Conservation (phyloP, 2,888 invertebrate species). For the Macroteleia sp. region DNA sequence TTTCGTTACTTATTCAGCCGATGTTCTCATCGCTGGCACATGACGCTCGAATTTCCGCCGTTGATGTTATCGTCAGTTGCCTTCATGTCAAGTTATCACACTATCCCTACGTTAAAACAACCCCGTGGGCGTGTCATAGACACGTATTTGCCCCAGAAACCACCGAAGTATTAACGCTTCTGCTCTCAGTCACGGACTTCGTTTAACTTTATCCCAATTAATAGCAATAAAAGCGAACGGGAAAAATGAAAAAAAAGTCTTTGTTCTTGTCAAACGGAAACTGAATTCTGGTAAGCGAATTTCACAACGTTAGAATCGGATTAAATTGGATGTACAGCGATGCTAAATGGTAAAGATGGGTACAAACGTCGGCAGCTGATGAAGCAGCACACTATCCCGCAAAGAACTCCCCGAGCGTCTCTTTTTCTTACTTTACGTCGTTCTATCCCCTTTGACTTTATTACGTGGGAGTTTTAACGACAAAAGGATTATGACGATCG, state of each 20-base stretch:
- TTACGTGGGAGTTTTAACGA: constrained; percentile 33
- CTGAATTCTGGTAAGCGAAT: constrained; percentile 13
- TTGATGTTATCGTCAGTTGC: constrained; percentile 48
- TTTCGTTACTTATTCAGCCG: constrained; percentile 41
- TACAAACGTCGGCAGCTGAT: neutral
- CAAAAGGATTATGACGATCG: constrained; percentile 58
- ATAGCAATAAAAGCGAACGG: neutral
- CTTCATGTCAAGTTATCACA: constrained; percentile 25
- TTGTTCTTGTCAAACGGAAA: neutral
- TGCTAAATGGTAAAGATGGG: neutral
- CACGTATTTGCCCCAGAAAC: constrained; percentile 4
- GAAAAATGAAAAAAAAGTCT: too few species aligned
- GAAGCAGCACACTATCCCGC: constrained; percentile 3
- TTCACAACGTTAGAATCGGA: constrained; percentile 5
- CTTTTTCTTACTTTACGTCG: constrained; percentile 39
- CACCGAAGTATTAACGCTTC: neutral
- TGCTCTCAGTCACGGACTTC: too few species aligned
- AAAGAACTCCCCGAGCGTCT: constrained; percentile 13
- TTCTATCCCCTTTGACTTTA: constrained; percentile 36
- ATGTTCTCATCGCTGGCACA: constrained; percentile 35
- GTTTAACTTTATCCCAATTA: too few species aligned
- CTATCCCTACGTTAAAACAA: constrained; percentile 29
- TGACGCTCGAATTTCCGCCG: constrained; percentile 33
- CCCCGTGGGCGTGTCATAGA: constrained; percentile 20
- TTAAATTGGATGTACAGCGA: constrained; percentile 19